These are phyloP conservation scores for Fulmarus glacialis DNA, from an alignment of 2,113 vertebrate genomes.

Conservation along the genomic window DNA sequence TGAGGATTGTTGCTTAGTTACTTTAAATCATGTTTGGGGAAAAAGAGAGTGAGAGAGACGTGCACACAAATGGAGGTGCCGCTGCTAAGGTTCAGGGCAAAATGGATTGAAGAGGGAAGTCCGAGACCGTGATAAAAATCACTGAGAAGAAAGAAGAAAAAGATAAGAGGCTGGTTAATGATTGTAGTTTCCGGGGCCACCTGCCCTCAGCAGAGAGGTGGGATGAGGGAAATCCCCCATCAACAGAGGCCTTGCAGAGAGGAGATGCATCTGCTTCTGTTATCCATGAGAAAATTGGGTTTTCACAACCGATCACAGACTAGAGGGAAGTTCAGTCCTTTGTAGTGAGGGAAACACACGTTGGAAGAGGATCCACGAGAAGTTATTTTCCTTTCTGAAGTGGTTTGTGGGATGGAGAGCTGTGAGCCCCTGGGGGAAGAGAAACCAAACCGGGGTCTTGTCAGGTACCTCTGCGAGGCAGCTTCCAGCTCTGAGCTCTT, in stretches of 20 bases:
- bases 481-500: background rate
- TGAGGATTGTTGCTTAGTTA: background rate
- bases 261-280: background rate
- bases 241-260: background rate
- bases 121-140: background rate
- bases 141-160: background rate
- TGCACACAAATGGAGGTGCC: background rate
- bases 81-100: background rate
- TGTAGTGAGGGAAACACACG: background rate
- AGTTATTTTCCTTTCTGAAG: background rate
- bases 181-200: background rate
- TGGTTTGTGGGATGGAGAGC: background rate
- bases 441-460: background rate
- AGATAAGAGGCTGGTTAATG: background rate
- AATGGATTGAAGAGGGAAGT: background rate
- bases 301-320: background rate
- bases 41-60: background rate
- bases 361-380: background rate
- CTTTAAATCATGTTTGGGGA: background rate
- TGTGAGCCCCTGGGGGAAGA: background rate
- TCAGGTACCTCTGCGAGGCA: background rate
- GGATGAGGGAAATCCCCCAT: background rate
- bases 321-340: background rate
- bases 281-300: background rate
- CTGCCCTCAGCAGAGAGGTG: background rate